Evolutionary conservation across 2,888 invertebrate genomes (phyloP).

Genomic region (Candidula unifasciata): DNA sequence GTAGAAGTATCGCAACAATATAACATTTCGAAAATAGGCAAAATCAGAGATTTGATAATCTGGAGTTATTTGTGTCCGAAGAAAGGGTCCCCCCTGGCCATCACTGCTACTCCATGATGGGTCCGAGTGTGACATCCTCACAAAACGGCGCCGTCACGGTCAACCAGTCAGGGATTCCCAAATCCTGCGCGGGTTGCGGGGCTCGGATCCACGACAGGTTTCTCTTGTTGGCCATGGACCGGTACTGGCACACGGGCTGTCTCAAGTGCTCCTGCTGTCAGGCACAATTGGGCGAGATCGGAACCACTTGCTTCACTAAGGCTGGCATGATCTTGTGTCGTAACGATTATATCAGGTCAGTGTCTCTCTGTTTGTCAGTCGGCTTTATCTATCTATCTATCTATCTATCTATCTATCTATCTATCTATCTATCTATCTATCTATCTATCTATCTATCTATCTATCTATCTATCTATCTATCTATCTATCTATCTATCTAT

Average conservation of each 20-base stretch:
- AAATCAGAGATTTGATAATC: no score
- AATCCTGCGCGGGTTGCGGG: slow-evolving; percentile 91
- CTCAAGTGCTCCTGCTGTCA: slow-evolving; percentile 95
- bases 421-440: neutral
- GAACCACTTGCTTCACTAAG: slow-evolving; percentile 93
- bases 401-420: neutral
- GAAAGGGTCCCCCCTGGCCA: no score
- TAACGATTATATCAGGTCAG: slow-evolving; percentile 95
- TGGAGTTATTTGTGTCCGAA: no score
- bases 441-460: neutral
- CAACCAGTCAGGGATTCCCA: slow-evolving; percentile 38
- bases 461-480: slow-evolving; percentile 27
- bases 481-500: slow-evolving; percentile 34
- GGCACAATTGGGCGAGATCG: slow-evolving; percentile 92
- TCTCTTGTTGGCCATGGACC: slow-evolving; percentile 92
- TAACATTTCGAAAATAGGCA: no score
- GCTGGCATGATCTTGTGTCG: slow-evolving; percentile 96
- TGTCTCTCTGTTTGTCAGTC: slow-evolving; percentile 54
- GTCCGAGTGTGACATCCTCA: slow-evolving; percentile 28
- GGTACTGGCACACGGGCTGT: slow-evolving; percentile 97
- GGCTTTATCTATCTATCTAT: neutral
- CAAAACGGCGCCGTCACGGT: slow-evolving; percentile 40
- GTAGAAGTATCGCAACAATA: no score
- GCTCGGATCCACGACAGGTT: slow-evolving; percentile 93
- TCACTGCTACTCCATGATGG: neutral